Evolutionary conservation across 2,888 invertebrate genomes (phyloP).

Genomic region (Argyresthia goedartella): DNA sequence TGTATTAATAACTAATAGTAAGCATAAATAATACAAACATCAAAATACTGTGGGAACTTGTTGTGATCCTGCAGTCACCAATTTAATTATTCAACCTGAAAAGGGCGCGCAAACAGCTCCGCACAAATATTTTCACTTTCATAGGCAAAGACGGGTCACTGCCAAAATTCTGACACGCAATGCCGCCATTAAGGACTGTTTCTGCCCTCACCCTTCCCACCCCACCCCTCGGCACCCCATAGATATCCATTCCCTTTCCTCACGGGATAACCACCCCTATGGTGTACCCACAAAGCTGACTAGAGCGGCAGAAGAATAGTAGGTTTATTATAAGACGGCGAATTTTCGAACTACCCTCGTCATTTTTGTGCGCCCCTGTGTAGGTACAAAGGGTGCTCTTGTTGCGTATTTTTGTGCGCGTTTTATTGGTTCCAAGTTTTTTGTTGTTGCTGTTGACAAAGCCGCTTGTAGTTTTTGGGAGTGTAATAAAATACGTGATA

Average conservation of each 20-base stretch:
- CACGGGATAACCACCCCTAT: neutral
- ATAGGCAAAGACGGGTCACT: constrained; percentile 60
- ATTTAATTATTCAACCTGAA: no score
- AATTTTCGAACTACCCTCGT: constrained; percentile 65
- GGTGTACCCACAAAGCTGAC: neutral
- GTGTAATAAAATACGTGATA: neutral
- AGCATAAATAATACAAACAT: no score
- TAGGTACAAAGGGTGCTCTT: constrained; percentile 34
- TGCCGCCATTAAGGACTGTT: constrained; percentile 66
- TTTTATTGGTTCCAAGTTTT: constrained; percentile 22
- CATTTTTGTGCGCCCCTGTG: constrained; percentile 36
- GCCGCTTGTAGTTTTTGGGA: neutral
- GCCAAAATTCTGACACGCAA: constrained; percentile 71
- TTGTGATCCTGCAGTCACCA: no score
- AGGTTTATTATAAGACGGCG: constrained; percentile 35
- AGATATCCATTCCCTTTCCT: constrained; percentile 16
- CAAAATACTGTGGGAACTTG: no score
- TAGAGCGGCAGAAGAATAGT: neutral
- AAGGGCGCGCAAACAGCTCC: constrained; percentile 34
- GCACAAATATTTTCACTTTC: constrained; percentile 63
- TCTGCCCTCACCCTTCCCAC: constrained; percentile 26
- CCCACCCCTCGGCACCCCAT: constrained; percentile 23
- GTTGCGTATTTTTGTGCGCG: constrained; percentile 34
- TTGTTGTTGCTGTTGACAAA: neutral
- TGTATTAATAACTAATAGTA: no score